Evolutionary conservation across 1,140 invertebrate species (phyloP).

Genomic region (Melitaea cinxia): DNA sequence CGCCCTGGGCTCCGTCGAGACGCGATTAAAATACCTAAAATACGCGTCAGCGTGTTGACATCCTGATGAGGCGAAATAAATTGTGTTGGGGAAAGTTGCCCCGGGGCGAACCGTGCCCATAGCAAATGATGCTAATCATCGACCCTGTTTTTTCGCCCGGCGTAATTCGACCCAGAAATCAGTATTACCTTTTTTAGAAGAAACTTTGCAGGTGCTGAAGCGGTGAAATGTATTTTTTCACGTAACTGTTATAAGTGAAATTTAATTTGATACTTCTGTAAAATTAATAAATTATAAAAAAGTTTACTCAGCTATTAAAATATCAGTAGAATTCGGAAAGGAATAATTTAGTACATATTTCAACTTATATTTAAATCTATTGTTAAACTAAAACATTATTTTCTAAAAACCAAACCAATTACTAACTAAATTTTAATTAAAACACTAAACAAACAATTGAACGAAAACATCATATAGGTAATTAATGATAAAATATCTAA

Average conservation of each 20-base stretch:
- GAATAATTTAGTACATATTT: too few species aligned
- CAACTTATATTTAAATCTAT: too few species aligned
- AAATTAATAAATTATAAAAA: neutral
- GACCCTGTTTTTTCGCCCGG: slow-evolving; percentile 28
- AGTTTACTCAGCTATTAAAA: too few species aligned
- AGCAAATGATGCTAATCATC: slow-evolving; percentile 76
- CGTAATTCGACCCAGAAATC: slow-evolving; percentile 26
- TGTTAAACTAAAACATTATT: too few species aligned
- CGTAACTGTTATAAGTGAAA: neutral
- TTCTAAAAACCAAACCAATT: too few species aligned
- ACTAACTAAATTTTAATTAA: too few species aligned
- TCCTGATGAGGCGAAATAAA: slow-evolving; percentile 79
- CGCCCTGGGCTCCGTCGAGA: slow-evolving; percentile 41
- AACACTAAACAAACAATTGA: too few species aligned
- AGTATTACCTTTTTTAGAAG: neutral
- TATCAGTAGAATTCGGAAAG: too few species aligned
- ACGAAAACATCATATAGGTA: too few species aligned
- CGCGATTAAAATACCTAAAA: slow-evolving; percentile 76
- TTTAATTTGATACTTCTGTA: neutral
- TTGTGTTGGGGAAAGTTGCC: slow-evolving; percentile 57
- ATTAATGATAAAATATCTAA: too few species aligned
- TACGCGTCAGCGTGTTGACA: slow-evolving; percentile 77
- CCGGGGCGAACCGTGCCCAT: slow-evolving; percentile 60
- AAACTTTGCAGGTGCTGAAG: neutral
- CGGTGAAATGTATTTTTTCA: neutral